Evolutionary conservation across 1,140 invertebrate genomes (phyloP), one percentile per base, ranked within the genome.

Genomic region (Sarcophaga bullata): DNA sequence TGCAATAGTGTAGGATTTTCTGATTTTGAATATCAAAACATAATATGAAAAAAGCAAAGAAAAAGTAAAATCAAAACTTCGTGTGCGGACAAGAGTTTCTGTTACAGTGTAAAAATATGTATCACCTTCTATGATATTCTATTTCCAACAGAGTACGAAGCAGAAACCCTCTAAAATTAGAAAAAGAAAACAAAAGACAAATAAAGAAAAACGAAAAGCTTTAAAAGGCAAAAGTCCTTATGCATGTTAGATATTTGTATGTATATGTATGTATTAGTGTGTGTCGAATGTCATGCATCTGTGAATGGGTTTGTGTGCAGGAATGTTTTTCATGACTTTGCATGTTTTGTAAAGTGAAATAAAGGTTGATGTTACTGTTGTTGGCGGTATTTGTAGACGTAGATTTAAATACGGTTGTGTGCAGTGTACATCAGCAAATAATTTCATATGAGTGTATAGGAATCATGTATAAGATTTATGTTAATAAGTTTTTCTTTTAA

Each of bases 21-120:
- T 78, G 75, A 78, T 78, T 78, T 78, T 78, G 75, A 78, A 78
- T 78, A 78, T 50, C 49, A 78, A 78, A 78, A 78, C 75, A 78
- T 48, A 17, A 50, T 48, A 78, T 25, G 49, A 50, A 17, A 13
- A 48, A 11, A 19, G 37, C 73, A 78, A 52, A 76, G 25, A 37
- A 76, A 52, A 52, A 19, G 17, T 68, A 25, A 68, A 68, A 68
- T n/a, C 15, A 19, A 25, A 68, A 68, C 62, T 68, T 58, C n/a
- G n/a, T 58, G 54, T 58, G 54, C n/a, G 54, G 15, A 13, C 15
- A 15, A 58, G 54, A 58, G 54, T 58, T 58, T 58, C 54, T n/a
- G 54, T 58, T 15, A n/a, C 13, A n/a, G 13, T n/a, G 6, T 58
- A 58, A 58, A 7, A 13, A 58, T 58, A 58, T 37, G 25, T 37